A percentile compares a stretch with the other conserved stretches of the same genome.
Conservation (phyloP, 2,888 invertebrate genomes). For the Mythimna albipuncta region DNA sequence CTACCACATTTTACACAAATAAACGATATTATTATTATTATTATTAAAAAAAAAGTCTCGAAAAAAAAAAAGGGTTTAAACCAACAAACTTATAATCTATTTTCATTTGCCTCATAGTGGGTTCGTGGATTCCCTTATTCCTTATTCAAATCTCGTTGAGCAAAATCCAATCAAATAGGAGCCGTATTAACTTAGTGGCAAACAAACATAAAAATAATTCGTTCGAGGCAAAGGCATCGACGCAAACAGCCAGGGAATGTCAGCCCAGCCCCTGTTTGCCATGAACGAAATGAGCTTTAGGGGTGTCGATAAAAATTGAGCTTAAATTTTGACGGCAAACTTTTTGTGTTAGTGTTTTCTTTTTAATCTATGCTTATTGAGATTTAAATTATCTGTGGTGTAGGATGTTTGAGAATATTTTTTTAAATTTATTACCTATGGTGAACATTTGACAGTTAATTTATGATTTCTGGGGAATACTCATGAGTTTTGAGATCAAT, state of each 20-base stretch:
- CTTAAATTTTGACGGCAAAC: constrained; percentile 5
- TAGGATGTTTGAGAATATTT: too few species aligned
- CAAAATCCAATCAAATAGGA: constrained; percentile 48
- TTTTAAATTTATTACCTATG: neutral
- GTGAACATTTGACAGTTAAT: neutral
- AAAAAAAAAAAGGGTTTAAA: neutral
- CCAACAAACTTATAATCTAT: neutral
- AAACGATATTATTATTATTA: too few species aligned
- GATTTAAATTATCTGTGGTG: neutral
- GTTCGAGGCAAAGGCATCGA: constrained; percentile 31
- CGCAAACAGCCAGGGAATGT: constrained; percentile 51
- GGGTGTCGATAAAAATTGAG: constrained; percentile 28
- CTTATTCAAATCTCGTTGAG: constrained; percentile 18
- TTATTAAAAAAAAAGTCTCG: too few species aligned
- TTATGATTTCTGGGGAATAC: neutral
- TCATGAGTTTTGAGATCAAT: too few species aligned
- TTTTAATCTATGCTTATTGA: neutral
- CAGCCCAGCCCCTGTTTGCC: constrained; percentile 52
- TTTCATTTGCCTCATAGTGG: neutral
- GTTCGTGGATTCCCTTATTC: neutral
- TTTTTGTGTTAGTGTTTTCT: neutral
- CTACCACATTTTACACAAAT: too few species aligned
- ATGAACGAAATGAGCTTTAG: constrained; percentile 32
- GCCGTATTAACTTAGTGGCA: constrained; percentile 38
- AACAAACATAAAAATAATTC: constrained; percentile 61